phyloP scores from a whole-genome alignment of 2,113 vertebrate species.

The Orycteropus afer region DNA sequence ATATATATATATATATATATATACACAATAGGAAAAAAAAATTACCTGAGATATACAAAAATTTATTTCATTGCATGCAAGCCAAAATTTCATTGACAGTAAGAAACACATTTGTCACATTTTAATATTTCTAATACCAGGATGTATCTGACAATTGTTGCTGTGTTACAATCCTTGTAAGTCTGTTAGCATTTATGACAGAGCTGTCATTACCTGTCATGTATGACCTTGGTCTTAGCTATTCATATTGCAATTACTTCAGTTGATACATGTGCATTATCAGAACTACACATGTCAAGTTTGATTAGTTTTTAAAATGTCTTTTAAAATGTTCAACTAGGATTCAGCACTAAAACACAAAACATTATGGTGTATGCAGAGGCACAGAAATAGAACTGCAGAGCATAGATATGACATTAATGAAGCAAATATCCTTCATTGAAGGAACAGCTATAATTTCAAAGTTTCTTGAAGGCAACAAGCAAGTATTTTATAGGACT shows the following conservation, averaged over 20 bases:
- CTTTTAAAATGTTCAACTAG: slow-evolving; percentile 45
- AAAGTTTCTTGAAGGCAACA: slow-evolving; percentile 38
- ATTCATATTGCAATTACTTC: slow-evolving; percentile 67
- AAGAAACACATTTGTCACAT: background rate
- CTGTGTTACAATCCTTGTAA: background rate
- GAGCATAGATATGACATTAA: slow-evolving; percentile 43
- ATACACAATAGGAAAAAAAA: background rate
- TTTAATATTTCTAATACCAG: background rate
- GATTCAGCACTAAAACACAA: slow-evolving; percentile 43
- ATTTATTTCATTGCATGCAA: background rate
- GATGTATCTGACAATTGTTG: background rate
- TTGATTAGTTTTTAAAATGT: slow-evolving; percentile 60
- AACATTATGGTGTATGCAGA: slow-evolving; percentile 23
- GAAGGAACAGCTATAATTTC: slow-evolving; percentile 5
- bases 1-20: too few relatives aligned
- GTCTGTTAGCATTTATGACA: slow-evolving; percentile 25
- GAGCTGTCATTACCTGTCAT: slow-evolving; percentile 61
- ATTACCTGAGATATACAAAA: background rate
- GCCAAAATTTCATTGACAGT: background rate
- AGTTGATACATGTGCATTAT: slow-evolving; percentile 59
- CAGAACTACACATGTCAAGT: slow-evolving; percentile 36
- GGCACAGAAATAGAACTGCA: background rate
- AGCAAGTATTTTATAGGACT: background rate
- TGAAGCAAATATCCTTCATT: slow-evolving; percentile 6
- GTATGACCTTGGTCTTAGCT: slow-evolving; percentile 60